Conservation (phyloP, 2,797 vertebrate species). For the Clarias pachynema region DNA sequence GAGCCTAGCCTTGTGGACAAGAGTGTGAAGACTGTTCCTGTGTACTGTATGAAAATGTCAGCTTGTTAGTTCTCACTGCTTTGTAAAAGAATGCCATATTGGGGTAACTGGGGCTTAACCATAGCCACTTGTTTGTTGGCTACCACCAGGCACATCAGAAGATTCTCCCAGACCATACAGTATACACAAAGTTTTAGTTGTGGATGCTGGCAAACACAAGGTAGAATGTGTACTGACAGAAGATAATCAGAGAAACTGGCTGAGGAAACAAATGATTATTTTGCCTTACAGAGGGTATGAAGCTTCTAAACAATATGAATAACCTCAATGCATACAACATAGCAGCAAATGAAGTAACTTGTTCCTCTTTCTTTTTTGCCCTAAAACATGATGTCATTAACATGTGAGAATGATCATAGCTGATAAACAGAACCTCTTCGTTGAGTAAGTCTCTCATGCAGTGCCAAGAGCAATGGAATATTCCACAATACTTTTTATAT, state of each 20-base stretch:
- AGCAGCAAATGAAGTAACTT: neutral
- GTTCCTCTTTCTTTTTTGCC: neutral
- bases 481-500: neutral
- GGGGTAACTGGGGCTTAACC: neutral
- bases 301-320: neutral
- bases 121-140: neutral
- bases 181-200: neutral
- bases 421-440: neutral
- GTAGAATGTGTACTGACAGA: neutral
- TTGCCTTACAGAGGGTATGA: neutral
- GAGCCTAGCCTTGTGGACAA: too few relatives aligned
- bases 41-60: neutral
- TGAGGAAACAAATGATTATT: neutral
- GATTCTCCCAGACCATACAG: neutral
- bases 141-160: neutral
- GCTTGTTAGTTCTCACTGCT: neutral
- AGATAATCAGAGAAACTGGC: neutral
- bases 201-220: neutral
- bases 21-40: too few relatives aligned
- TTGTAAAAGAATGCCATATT: neutral
- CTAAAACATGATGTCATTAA: neutral
- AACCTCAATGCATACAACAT: too few relatives aligned
- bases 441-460: too few relatives aligned
- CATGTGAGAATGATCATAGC: neutral
- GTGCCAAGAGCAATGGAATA: neutral